Conservation (phyloP, 2,797 vertebrate species). For the Kryptopterus vitreolus region DNA sequence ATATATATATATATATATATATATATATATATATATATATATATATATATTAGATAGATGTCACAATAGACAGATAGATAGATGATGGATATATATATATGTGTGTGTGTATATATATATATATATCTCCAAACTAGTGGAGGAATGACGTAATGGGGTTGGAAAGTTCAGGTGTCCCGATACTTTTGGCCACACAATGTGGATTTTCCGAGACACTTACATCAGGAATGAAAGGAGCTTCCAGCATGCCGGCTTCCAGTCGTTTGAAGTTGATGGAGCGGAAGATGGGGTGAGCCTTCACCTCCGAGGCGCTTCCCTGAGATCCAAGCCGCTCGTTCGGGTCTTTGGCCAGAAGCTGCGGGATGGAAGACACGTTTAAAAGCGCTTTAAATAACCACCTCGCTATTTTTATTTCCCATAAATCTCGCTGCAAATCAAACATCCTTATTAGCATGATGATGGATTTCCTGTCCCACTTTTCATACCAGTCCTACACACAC, state of each 20-base stretch:
- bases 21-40: too few relatives aligned
- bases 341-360: slow-evolving; percentile 89
- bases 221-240: slow-evolving; percentile 90
- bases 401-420: not conserved
- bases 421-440: slow-evolving; percentile 10
- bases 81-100: too few relatives aligned
- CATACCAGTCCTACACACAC: not conserved
- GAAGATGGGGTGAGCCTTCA: slow-evolving; percentile 90
- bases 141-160: too few relatives aligned
- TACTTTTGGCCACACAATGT: not conserved
- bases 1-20: too few relatives aligned
- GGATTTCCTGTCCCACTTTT: not conserved
- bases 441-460: slow-evolving; percentile 27
- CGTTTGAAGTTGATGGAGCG: slow-evolving; percentile 92
- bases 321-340: slow-evolving; percentile 85
- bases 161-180: too few relatives aligned
- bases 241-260: slow-evolving; percentile 91
- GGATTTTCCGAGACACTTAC: slow-evolving; percentile 72
- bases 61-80: too few relatives aligned
- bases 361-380: not conserved
- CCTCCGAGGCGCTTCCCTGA: slow-evolving; percentile 83
- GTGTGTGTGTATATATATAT: too few relatives aligned
- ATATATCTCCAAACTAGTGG: too few relatives aligned
- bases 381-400: not conserved
- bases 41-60: too few relatives aligned